These are phyloP conservation scores for Noctua comes DNA, from an alignment of 2,888 invertebrate genomes.

Conservation along the genomic window DNA sequence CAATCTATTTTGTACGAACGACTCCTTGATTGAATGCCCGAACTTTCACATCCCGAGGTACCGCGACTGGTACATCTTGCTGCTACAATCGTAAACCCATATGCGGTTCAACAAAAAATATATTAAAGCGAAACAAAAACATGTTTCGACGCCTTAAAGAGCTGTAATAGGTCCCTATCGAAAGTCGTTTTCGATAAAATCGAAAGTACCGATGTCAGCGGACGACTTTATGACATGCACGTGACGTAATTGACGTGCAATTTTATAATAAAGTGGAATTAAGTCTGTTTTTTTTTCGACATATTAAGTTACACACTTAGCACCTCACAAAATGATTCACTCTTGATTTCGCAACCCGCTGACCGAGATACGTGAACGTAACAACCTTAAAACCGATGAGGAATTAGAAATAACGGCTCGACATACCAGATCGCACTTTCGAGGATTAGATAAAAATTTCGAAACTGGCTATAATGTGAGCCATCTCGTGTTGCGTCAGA, in stretches of 20 bases:
- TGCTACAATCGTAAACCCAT: constrained; percentile 70
- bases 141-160: constrained; percentile 63
- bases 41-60: constrained; percentile 65
- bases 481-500: constrained; percentile 57
- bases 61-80: constrained; percentile 43
- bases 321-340: constrained; percentile 54
- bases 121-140: constrained; percentile 68
- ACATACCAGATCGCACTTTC: constrained; percentile 57
- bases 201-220: constrained; percentile 74
- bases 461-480: constrained; percentile 39
- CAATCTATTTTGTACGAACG: constrained; percentile 78
- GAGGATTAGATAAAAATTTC: constrained; percentile 60
- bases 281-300: constrained; percentile 42
- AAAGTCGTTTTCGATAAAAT: constrained; percentile 70
- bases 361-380: constrained; percentile 62
- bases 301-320: constrained; percentile 52
- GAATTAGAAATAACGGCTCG: constrained; percentile 53
- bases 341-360: constrained; percentile 57
- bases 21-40: constrained; percentile 62
- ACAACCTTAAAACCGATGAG: constrained; percentile 51
- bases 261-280: constrained; percentile 57
- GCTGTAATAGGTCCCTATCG: constrained; percentile 63
- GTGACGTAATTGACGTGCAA: constrained; percentile 62
- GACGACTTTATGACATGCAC: constrained; percentile 67
- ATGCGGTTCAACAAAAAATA: constrained; percentile 69